phyloP scores from a whole-genome alignment of 2,888 invertebrate genomes.

The Oasisia sp. region DNA sequence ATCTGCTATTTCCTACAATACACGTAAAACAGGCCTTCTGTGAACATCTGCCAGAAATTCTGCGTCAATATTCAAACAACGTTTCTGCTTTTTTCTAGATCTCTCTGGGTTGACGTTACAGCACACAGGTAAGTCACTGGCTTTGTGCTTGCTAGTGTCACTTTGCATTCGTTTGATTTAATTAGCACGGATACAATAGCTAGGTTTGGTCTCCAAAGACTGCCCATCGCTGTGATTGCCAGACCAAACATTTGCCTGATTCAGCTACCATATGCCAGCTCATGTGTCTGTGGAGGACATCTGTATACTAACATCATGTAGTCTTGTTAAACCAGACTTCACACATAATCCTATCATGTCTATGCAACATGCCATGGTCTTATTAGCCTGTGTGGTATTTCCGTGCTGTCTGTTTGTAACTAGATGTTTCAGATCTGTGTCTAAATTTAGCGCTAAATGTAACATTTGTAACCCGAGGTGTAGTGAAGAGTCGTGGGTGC shows the following conservation, averaged over 20 bases:
- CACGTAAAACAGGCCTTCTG: not conserved
- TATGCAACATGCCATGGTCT: too few species aligned
- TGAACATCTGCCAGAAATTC: constrained; percentile 54
- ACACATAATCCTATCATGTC: not conserved
- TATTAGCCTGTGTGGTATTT: too few species aligned
- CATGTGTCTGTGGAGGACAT: not conserved
- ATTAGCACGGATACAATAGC: not conserved
- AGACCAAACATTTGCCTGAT: not conserved
- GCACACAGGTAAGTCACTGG: constrained; percentile 63
- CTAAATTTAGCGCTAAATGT: too few species aligned
- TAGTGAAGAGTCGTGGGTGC: too few species aligned
- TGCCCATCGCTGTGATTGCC: not conserved
- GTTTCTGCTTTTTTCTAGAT: constrained; percentile 69
- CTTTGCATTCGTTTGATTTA: not conserved
- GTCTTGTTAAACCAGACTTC: not conserved
- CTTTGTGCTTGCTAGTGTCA: not conserved
- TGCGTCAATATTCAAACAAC: not conserved
- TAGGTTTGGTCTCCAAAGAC: too few species aligned
- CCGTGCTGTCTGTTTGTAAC: too few species aligned
- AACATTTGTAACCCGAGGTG: too few species aligned
- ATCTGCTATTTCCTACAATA: not conserved
- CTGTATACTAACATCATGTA: not conserved
- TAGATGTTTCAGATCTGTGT: too few species aligned
- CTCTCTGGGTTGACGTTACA: constrained; percentile 87
- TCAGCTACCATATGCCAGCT: not conserved